Base-by-base conservation (phyloP, 1,140 invertebrate genomes). In the Heliconius hewitsoni region DNA sequence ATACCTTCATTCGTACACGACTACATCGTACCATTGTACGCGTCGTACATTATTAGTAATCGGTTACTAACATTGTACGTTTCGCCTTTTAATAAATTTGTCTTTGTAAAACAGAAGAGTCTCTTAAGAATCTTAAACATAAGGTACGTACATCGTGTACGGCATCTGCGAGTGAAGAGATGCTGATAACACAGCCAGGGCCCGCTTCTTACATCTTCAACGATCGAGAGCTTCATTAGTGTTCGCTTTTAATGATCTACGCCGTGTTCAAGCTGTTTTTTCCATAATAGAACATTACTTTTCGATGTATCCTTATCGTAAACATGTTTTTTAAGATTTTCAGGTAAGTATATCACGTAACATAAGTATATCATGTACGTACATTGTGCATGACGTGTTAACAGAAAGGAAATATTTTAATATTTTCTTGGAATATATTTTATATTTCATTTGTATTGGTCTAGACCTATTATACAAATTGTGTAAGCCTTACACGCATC, bases 161-260 rank as follows among this genome's bases (percentile, higher is more conserved):
- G 74, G 66, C 37, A 73, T 30, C 52, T 55, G 55, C 76, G 18
- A 8, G 42, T 37, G 71, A 77, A 74, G 57, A 77, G 78, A 71
- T 72, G 39, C 60, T 74, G 79, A 78, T 78, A 71, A 74, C 76
- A 52, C 76, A 78, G 76, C 34, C 80, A 50, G 66, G 76, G 73
- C 85, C 85, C 85, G 89, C 86, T 88, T 83, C 86, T 85, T 85
- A 82, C 78, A 84, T 87, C 84, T 81, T 85, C 80, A 83, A 75
- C 85, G 71, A 91, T 90, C 88, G 87, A 90, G 89, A 82, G 89
- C 85, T 89, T 91, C 91, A 90, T 93, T 92, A 93, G 90, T 90
- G 90, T 86, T 88, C 84, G 83, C 84, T 86, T 88, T 84, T 91
- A 91, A 93, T 93, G 90, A 93, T 89, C 83, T 84, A 80, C 50